Base-by-base conservation (phyloP, 2,113 vertebrate genomes). In the Carettochelys insculpta region DNA sequence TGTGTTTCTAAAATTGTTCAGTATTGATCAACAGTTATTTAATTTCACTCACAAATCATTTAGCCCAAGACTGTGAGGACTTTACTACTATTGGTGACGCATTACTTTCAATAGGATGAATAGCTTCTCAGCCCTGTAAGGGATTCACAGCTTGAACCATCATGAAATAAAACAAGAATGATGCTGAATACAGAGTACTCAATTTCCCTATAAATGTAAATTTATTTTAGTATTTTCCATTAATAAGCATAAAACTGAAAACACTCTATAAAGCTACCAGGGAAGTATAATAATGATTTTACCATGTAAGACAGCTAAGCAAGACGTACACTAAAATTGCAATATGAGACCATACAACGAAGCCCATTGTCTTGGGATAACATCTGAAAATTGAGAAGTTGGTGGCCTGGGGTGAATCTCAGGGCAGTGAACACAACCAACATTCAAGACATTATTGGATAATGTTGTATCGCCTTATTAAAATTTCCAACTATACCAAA, bases 331-430 rank as follows among this genome's bases (percentile, higher is more conserved):
- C 82, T 75, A 94, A 95, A 94, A 96, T 88, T 78, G 90, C 85
- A 95, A 94, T 91, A 86, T 65, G 45, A 94, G 71, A 88, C 75
- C 86, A 85, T 94, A 97, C 94, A 96, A 94, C 97, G 91, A 92
- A 92, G 80, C 61, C 43, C 76, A 94, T 94, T 97, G 94, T 96
- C 93, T 96, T 92, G 87, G 87, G 77, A 89, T 97, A 97, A 94
- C 65, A 92, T 96, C 88, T 96, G 93, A 94, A 97, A 97, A 96
- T 92, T 73, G 92, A 98, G 91, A 97, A 96, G 95, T 93, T 94
- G 82, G 85, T 94, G 86, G 95, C 93, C 92, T 87, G 94, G 95
- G 95, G 95, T 97, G 93, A 97, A 96, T 93, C 92, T 91, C 94
- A 86, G 97, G 94, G 93, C 84, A 96, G 65, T 27, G 89, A 95